These are phyloP conservation scores for Pelecanoides urinatrix DNA, from an alignment of 2,113 vertebrate species.

Conservation along the genomic window DNA sequence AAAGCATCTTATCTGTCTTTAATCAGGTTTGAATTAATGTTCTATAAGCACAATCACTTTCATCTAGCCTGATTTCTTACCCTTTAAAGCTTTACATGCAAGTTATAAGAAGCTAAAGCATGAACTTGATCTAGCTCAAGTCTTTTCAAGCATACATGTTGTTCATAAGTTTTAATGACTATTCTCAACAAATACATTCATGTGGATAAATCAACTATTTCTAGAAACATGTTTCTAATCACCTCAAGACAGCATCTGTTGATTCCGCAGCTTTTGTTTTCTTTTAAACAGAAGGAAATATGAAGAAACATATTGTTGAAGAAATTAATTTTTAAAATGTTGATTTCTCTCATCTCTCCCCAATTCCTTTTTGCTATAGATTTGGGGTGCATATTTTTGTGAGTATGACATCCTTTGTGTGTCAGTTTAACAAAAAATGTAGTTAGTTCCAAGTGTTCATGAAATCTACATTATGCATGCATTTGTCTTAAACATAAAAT, in stretches of 20 bases:
- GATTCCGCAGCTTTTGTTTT: not conserved
- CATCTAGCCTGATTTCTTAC: not conserved
- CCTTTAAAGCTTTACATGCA: not conserved
- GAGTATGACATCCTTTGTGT: not conserved
- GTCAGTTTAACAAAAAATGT: not conserved
- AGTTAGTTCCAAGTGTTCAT: not conserved
- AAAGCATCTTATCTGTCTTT: not conserved
- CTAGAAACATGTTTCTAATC: not conserved
- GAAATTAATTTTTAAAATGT: not conserved
- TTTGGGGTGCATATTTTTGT: not conserved
- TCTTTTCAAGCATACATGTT: not conserved
- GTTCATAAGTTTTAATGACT: not conserved
- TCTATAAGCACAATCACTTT: not conserved
- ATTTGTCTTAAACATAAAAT: not conserved
- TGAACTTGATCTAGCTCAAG: not conserved
- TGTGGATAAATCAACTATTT: not conserved
- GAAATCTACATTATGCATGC: not conserved
- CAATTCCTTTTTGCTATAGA: not conserved
- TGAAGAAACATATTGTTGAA: not conserved
- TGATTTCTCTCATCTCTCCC: not conserved
- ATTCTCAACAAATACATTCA: not conserved
- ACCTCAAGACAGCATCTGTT: not conserved
- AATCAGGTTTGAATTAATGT: not conserved
- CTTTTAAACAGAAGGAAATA: not conserved
- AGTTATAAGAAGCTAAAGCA: not conserved